Conservation (phyloP, 1,140 invertebrate genomes). For the Chrysopa pallens region DNA sequence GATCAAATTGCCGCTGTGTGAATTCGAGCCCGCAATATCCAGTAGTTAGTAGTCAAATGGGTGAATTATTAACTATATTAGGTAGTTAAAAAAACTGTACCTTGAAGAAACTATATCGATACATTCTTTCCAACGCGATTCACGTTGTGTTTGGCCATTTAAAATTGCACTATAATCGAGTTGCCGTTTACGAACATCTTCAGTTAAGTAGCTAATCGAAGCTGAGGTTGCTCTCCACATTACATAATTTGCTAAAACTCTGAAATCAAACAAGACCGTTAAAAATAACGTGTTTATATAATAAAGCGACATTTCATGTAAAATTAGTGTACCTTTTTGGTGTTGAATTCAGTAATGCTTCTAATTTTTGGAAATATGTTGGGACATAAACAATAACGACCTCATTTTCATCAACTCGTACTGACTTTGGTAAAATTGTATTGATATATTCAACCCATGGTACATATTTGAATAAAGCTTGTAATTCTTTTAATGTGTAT, state of each 20-base stretch:
- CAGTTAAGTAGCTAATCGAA: constrained; percentile 32
- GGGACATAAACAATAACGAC: constrained; percentile 39
- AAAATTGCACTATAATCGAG: constrained; percentile 33
- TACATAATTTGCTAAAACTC: constrained; percentile 44
- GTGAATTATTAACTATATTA: too few species aligned
- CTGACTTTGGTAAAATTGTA: constrained; percentile 26
- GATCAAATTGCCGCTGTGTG: too few species aligned
- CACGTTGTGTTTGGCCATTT: constrained; percentile 29
- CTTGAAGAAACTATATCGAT: constrained; percentile 27
- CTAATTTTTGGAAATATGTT: constrained; percentile 34
- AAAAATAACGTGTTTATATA: too few species aligned
- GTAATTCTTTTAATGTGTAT: constrained; percentile 60
- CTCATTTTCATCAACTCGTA: constrained; percentile 21
- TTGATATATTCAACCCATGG: constrained; percentile 43
- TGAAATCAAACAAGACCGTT: constrained; percentile 13
- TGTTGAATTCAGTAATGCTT: constrained; percentile 28
- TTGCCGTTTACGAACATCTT: constrained; percentile 29
- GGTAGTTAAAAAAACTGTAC: constrained; percentile 5
- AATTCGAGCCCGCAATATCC: too few species aligned
- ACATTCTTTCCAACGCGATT: constrained; percentile 37
- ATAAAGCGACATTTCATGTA: too few species aligned
- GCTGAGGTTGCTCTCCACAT: constrained; percentile 36
- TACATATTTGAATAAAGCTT: constrained; percentile 47
- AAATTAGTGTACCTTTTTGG: constrained; percentile 26
- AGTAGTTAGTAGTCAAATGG: too few species aligned